Evolutionary conservation across 2,888 invertebrate species (phyloP).

Genomic region (Vannuccia rotundouncinata): DNA sequence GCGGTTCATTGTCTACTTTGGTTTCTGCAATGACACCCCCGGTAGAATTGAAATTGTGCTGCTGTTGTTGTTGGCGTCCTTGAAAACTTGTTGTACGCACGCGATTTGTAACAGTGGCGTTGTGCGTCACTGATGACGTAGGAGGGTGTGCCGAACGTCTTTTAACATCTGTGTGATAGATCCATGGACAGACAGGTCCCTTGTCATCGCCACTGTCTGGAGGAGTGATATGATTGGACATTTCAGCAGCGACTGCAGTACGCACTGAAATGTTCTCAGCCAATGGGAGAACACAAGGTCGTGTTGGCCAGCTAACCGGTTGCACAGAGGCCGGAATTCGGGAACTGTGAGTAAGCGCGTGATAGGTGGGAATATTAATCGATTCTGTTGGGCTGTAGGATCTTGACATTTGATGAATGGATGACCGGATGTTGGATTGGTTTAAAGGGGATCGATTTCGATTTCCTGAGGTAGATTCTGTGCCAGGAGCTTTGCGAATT

Average conservation of each 20-base stretch:
- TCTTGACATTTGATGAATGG: background rate
- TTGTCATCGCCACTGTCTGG: background rate
- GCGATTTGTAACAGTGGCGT: background rate
- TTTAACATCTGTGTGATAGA: background rate
- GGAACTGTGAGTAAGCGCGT: background rate
- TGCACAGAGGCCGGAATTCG: background rate
- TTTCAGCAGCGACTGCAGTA: background rate
- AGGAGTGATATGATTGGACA: constrained; percentile 5
- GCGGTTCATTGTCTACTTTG: background rate
- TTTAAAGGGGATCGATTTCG: background rate
- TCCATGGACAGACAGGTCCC: background rate
- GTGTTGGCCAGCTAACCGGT: constrained; percentile 8
- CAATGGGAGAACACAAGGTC: background rate
- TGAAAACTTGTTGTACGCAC: constrained; percentile 1
- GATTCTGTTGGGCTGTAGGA: background rate
- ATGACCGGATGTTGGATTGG: background rate
- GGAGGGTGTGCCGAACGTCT: background rate
- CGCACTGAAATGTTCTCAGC: background rate
- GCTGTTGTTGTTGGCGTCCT: background rate
- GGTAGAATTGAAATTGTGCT: background rate
- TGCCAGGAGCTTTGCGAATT: background rate
- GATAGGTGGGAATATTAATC: background rate
- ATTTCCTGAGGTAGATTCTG: background rate
- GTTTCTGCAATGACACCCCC: background rate
- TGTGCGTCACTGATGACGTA: background rate